A percentile compares a stretch with the other conserved stretches of the same genome.
These are phyloP conservation scores for Chrysoperla carnea DNA, from an alignment of 1,140 invertebrate genomes.

Conservation along the genomic window DNA sequence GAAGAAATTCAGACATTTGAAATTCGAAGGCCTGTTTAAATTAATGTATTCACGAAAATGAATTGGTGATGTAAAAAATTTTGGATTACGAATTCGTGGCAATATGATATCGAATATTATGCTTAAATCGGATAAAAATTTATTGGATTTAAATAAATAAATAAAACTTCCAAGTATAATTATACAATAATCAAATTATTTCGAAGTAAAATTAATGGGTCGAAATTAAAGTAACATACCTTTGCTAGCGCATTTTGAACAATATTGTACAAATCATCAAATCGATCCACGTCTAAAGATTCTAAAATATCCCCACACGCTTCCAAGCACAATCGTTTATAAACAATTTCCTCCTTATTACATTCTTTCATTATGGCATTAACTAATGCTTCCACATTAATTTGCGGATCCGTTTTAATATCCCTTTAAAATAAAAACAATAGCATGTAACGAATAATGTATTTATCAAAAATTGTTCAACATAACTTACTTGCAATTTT, in stretches of 20 bases:
- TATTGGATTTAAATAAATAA: too few species aligned
- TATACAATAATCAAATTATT: too few species aligned
- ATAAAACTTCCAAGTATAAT: too few species aligned
- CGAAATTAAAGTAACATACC: too few species aligned
- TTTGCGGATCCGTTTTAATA: conserved; percentile 20
- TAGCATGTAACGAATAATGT: neutral
- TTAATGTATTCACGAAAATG: too few species aligned
- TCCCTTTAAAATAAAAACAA: conserved; percentile 17
- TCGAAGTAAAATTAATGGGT: too few species aligned
- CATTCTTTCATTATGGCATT: conserved; percentile 58
- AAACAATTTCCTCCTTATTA: conserved; percentile 56
- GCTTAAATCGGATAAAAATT: too few species aligned
- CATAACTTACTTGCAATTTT: conserved; percentile 43
- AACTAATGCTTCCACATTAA: conserved; percentile 31
- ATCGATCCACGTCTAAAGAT: conserved; percentile 50
- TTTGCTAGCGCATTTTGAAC: conserved; percentile 32
- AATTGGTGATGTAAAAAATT: too few species aligned
- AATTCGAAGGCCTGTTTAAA: too few species aligned
- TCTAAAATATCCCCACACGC: conserved; percentile 57
- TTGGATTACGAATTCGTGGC: too few species aligned
- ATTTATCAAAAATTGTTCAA: neutral
- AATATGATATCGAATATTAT: too few species aligned
- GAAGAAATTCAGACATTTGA: too few species aligned
- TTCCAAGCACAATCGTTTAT: conserved; percentile 55
- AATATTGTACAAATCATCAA: conserved; percentile 62